phyloP scores from a whole-genome alignment of 2,113 vertebrate species.

The Elaphurus davidianus region DNA sequence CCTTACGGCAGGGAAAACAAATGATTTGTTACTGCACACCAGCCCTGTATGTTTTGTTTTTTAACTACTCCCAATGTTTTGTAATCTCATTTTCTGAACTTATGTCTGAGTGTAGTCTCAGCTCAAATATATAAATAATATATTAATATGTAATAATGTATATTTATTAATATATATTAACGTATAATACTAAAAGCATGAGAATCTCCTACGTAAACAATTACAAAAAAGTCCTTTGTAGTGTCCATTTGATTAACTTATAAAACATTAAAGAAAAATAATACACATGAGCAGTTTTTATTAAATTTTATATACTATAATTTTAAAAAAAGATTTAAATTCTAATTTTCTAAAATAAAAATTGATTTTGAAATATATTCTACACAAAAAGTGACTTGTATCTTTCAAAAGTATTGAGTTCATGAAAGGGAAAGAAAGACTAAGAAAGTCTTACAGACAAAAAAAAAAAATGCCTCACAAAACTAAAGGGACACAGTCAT shows the following conservation, averaged over 20 bases:
- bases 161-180: not conserved
- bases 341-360: not conserved
- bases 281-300: not conserved
- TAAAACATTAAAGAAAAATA: not conserved
- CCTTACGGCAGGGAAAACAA: not conserved
- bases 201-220: not conserved
- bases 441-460: accelerated
- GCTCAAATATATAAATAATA: not conserved
- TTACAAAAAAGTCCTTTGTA: not conserved
- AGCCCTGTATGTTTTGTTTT: not conserved
- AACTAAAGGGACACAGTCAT: accelerated
- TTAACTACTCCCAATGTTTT: not conserved
- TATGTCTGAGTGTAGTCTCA: not conserved
- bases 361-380: not conserved
- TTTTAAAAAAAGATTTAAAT: not conserved
- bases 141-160: not conserved
- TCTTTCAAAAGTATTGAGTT: not conserved
- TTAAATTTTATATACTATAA: not conserved
- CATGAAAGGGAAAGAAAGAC: not conserved
- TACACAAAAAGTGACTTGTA: not conserved
- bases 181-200: not conserved
- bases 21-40: not conserved
- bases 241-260: not conserved
- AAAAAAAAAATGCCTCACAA: not conserved
- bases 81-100: not conserved